Conservation (phyloP, 1,140 invertebrate genomes). For the Drosophila takahashii region DNA sequence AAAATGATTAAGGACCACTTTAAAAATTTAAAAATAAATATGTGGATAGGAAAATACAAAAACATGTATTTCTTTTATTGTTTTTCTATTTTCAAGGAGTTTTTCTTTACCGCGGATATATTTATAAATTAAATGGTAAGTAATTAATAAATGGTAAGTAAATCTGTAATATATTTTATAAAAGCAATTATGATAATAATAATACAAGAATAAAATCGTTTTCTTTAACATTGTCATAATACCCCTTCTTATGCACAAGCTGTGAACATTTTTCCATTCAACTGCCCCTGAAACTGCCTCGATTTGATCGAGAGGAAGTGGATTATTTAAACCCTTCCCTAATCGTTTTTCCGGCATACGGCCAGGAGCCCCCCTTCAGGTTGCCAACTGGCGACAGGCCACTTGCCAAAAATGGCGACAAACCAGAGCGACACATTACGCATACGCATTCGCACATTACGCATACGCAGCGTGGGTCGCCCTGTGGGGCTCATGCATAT, state of each 20-base stretch:
- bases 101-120: no score
- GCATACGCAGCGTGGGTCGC: conserved; percentile 54
- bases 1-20: not conserved
- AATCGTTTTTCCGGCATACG: conserved; percentile 2
- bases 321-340: conserved; percentile 7
- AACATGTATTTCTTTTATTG: no score
- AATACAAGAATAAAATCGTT: not conserved
- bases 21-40: not conserved
- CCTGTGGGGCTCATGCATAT: conserved; percentile 60
- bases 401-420: not conserved
- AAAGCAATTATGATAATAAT: not conserved
- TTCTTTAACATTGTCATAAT: not conserved
- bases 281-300: not conserved
- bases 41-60: no score
- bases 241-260: not conserved
- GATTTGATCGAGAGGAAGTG: not conserved
- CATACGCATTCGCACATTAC: conserved; percentile 47
- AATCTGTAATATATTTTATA: no score
- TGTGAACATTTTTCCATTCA: not conserved
- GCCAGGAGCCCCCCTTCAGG: not conserved
- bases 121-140: no score
- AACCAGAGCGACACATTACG: conserved; percentile 6
- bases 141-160: no score
- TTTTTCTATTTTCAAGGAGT: no score
- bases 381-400: conserved; percentile 5